phyloP scores from a whole-genome alignment of 2,888 invertebrate genomes.

The Oasisia sp. region DNA sequence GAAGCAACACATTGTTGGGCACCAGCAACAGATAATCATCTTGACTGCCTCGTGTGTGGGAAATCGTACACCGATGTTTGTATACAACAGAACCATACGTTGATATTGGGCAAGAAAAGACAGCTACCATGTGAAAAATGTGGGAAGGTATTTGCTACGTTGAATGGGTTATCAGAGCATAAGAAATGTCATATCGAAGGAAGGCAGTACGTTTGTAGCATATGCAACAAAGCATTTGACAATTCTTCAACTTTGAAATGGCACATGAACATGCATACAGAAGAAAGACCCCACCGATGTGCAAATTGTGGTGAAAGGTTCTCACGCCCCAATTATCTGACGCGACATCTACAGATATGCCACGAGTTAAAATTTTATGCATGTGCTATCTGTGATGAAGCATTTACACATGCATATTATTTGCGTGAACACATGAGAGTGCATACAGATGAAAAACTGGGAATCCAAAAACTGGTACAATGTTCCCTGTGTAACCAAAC shows the following conservation, averaged over 20 bases:
- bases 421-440: too few species aligned
- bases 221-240: not conserved
- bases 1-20: not conserved
- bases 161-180: not conserved
- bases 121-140: not conserved
- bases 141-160: not conserved
- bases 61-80: not conserved
- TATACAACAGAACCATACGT: not conserved
- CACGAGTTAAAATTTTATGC: too few species aligned
- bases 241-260: not conserved
- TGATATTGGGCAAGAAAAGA: not conserved
- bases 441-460: too few species aligned
- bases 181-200: not conserved
- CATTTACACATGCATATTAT: too few species aligned
- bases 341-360: not conserved
- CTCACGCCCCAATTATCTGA: not conserved
- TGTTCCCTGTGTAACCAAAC: too few species aligned
- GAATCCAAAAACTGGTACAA: too few species aligned
- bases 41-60: not conserved
- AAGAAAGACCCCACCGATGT: not conserved
- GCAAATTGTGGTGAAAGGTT: not conserved
- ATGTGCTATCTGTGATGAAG: too few species aligned
- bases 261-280: not conserved
- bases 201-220: not conserved
- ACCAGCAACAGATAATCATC: not conserved